These are phyloP conservation scores for Drosophila incognita DNA, from an alignment of 2,888 invertebrate species.

Conservation along the genomic window DNA sequence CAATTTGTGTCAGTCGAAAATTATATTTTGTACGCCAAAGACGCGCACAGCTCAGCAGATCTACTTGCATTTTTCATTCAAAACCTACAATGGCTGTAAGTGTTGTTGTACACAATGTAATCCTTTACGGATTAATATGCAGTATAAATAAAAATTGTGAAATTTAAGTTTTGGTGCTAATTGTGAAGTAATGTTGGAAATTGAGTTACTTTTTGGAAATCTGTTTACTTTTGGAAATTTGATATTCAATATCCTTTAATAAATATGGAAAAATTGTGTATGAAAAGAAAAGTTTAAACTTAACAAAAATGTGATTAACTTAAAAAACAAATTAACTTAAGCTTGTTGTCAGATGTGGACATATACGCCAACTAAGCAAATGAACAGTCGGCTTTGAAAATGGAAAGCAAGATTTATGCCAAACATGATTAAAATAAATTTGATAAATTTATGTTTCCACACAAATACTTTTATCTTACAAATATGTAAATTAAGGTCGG, in stretches of 20 bases:
- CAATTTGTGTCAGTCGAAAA: constrained; percentile 82
- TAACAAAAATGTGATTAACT: background rate
- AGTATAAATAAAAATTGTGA: background rate
- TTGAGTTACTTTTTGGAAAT: background rate
- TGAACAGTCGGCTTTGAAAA: background rate
- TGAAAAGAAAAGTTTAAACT: background rate
- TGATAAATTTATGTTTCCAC: background rate
- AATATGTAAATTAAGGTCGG: background rate
- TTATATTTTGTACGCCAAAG: constrained; percentile 78
- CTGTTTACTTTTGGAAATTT: background rate
- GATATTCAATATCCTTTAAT: background rate
- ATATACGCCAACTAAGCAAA: background rate
- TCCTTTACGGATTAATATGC: constrained; percentile 1
- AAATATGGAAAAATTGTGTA: background rate
- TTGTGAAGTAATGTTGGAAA: background rate
- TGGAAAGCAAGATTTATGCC: background rate
- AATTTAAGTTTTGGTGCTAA: background rate
- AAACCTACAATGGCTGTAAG: constrained; percentile 81
- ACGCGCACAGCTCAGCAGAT: constrained; percentile 57
- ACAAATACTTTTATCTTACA: background rate
- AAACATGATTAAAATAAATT: background rate
- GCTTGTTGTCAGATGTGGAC: background rate
- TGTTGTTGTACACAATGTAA: constrained; percentile 29
- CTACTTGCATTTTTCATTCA: constrained; percentile 40
- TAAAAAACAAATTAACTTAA: background rate